phyloP scores from a whole-genome alignment of 2,113 vertebrate species.

The Trichechus manatus region DNA sequence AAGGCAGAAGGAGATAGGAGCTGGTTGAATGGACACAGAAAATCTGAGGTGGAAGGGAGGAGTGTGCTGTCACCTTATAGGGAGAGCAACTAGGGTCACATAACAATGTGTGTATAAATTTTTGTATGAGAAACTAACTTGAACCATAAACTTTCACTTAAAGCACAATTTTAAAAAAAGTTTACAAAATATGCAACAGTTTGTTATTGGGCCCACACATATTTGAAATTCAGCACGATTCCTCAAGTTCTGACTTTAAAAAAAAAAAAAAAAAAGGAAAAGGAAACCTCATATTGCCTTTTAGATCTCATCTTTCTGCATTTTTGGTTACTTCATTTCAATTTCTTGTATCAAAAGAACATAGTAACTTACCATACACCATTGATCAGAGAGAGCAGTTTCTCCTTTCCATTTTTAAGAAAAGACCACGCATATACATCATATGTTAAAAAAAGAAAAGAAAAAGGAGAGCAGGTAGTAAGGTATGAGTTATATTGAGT shows the following conservation, averaged over 20 bases:
- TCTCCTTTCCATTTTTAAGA: conserved; percentile 59
- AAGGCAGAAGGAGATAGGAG: too few relatives aligned
- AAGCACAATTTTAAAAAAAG: not conserved
- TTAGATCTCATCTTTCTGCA: conserved; percentile 29
- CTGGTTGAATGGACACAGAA: too few relatives aligned
- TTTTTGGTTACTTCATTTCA: conserved; percentile 57
- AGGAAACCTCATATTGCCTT: conserved; percentile 11
- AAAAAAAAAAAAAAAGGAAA: not conserved
- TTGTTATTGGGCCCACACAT: conserved; percentile 34
- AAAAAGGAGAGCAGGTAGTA: conserved; percentile 12
- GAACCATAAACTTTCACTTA: too few relatives aligned
- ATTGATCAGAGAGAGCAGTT: conserved; percentile 7
- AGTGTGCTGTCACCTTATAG: too few relatives aligned
- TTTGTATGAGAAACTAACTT: too few relatives aligned
- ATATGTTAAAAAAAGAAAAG: not conserved
- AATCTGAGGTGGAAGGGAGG: too few relatives aligned
- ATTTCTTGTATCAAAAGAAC: conserved; percentile 54
- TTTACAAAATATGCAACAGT: conserved; percentile 50
- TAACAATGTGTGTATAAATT: too few relatives aligned
- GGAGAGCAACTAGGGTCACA: too few relatives aligned
- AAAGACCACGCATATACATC: conserved; percentile 1
- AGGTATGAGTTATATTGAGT: conserved; percentile 26
- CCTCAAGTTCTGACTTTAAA: conserved; percentile 46
- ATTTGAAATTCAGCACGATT: conserved; percentile 60
- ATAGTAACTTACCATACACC: not conserved